Evolutionary conservation across 1,140 invertebrate genomes (phyloP).

Genomic region (Gonatopus flavifemur): DNA sequence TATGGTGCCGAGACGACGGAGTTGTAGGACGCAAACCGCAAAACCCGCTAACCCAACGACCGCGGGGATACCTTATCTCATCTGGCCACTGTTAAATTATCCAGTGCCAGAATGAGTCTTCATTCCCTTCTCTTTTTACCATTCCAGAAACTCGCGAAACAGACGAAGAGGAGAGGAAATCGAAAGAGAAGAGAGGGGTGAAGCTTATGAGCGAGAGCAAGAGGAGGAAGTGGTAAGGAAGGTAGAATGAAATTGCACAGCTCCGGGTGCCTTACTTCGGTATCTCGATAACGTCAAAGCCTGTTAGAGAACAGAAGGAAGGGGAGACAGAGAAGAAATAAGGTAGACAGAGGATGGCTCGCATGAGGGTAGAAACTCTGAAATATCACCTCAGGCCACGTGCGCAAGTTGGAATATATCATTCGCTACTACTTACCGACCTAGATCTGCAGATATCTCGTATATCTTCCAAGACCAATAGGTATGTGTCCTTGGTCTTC

Average conservation of each 20-base stretch:
- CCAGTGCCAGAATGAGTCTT: slow-evolving; percentile 13
- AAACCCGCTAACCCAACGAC: slow-evolving; percentile 28
- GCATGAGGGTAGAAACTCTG: slow-evolving; percentile 17
- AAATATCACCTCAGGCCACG: slow-evolving; percentile 33
- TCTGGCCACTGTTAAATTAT: slow-evolving; percentile 42
- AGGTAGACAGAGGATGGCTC: neutral
- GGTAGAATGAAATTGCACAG: slow-evolving; percentile 27
- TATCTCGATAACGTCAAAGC: slow-evolving; percentile 37
- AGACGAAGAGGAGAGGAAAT: slow-evolving; percentile 3
- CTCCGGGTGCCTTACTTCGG: slow-evolving; percentile 23
- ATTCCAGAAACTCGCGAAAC: slow-evolving; percentile 22
- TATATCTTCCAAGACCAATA: no score
- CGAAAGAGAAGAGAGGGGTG: no score
- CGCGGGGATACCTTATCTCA: slow-evolving; percentile 38
- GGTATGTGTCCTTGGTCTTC: no score
- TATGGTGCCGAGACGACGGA: slow-evolving; percentile 13
- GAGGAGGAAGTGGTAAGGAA: no score
- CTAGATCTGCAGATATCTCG: slow-evolving; percentile 7
- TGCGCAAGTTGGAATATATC: slow-evolving; percentile 39
- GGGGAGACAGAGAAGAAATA: neutral
- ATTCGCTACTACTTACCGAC: slow-evolving; percentile 38
- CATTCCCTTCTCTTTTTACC: neutral
- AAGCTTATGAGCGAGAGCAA: no score
- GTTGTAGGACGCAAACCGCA: slow-evolving; percentile 26
- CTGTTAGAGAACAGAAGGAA: neutral